Evolutionary conservation across 2,888 invertebrate species (phyloP), one percentile per base, ranked within the genome.

Genomic region (Auanema freiburgensis): DNA sequence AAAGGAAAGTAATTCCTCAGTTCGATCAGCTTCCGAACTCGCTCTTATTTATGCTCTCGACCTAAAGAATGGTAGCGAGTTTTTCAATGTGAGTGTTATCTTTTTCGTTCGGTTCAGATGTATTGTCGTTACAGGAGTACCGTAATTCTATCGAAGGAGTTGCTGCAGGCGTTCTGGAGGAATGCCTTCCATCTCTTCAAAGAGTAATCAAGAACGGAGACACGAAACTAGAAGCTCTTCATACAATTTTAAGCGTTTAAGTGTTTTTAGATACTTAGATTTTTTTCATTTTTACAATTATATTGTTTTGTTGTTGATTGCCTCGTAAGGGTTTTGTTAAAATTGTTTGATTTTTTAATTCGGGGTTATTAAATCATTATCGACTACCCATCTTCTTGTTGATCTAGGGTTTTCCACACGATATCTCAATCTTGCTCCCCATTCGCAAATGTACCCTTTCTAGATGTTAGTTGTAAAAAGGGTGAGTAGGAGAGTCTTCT

Each of bases 1-100:
- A 65, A 96, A 96, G 87, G 97, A 97, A 87, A 96, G 95, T 87
- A 96, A 96, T 86, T 90, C 92, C 54, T 91, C 92, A 84, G 96
- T 97, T 49, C 91, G 92, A 85, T 91, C 92, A 46, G 92, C 92
- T 86, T 91, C 94, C 46, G 97, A 97, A 88, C 89, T 91, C 70
- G 94, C 95, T 10, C 88, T 97, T 56, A 89, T 95, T 54, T 89
- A 91, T 57, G 88, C 95, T 74, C 88, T 97, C 74, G 89, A 90
- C 65, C 87, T 96, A 72, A 89, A 90, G 75, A 87, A 89, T 59
- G 91, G 91, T 58, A 84, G 67, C 24, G 57, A 65, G 3, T 53
- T 52, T 24, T 79, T 67, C 65, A 76, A 79, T 66, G 80, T 71
- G 21, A 67, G 58, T 18, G 44, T 23, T 16, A 21, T 0, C 24